Conservation (phyloP, 2,113 vertebrate species). For the Pseudorasbora parva region DNA sequence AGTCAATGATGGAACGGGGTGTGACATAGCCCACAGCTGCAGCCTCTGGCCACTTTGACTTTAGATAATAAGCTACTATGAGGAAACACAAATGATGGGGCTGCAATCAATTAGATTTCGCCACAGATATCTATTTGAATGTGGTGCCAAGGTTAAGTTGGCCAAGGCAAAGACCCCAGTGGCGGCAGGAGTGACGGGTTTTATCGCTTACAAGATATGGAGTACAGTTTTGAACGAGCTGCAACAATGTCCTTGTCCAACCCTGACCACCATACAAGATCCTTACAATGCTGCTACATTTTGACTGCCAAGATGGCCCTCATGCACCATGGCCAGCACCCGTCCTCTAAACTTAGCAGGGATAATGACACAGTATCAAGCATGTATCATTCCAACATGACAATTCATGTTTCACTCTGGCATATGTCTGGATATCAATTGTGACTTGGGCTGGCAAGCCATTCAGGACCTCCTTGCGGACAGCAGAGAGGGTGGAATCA, state of each 20-base stretch:
- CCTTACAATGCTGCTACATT: not conserved
- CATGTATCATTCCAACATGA: too few species aligned
- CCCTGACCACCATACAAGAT: constrained; percentile 10
- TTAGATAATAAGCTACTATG: not conserved
- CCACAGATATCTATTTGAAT: constrained; percentile 81
- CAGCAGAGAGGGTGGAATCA: too few species aligned
- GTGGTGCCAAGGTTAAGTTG: not conserved
- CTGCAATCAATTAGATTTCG: constrained; percentile 83
- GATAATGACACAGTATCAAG: constrained; percentile 24
- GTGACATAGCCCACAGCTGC: too few species aligned
- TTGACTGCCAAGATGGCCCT: constrained; percentile 16
- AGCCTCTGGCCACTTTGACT: constrained; percentile 20
- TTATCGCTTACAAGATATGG: constrained; percentile 15
- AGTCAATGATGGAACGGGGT: too few species aligned
- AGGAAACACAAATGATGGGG: constrained; percentile 53
- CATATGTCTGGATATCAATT: too few species aligned
- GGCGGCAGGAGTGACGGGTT: not conserved
- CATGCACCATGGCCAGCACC: constrained; percentile 30
- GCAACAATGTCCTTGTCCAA: constrained; percentile 21
- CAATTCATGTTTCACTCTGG: too few species aligned
- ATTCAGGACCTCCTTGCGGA: too few species aligned
- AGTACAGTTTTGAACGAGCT: constrained; percentile 26
- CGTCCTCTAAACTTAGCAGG: not conserved
- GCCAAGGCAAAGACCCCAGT: not conserved
- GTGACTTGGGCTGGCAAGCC: too few species aligned